Base-by-base conservation (phyloP, 1,140 invertebrate species). In the Bombus picipes region DNA sequence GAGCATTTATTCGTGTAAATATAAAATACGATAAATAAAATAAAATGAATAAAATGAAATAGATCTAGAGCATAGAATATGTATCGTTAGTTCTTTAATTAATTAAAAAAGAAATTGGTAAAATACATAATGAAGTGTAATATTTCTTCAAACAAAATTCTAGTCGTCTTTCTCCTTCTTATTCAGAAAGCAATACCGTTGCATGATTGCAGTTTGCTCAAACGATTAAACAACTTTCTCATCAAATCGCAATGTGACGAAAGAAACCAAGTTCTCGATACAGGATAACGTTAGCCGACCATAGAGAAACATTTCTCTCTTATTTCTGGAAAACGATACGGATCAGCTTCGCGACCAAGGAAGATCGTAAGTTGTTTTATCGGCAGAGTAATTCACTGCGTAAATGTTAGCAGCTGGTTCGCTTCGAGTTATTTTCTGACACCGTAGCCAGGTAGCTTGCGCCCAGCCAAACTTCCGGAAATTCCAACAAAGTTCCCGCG, bases 401-500 rank as follows among this genome's bases (percentile, higher is more conserved):
- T 62, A 78, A 78, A 77, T n/a, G 53, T 77, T 59, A 39, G 37
- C 59, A 43, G 59, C 57, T 78, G 76, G n/a, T n/a, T 22, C 18
- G 37, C 76, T 9, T 2, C 13, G 34, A 62, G 32, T 77, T 77
- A 65, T 65, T 78, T 65, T 39, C 37, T 43, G 15, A 53, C 12
- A 71, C 28, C 18, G 8, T 41, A 22, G 37, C 4, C 25, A 32
- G n/a, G 59, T 39, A 43, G 22, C 15, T 65, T 39, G 2, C 76
- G 34, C 2, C 65, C 15, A 25, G 41, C 5, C 53, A 3, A 78
- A 78, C 76, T 78, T 78, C 4, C 59, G 18, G 28, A 65, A 65
- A 78, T 78, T 78, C 59, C 28, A 28, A 9, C 39, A 8, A 78
- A 78, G 18, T 65, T 78, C 13, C 57, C 37, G 15, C 15, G 57